Base-by-base conservation (phyloP, 2,888 invertebrate genomes). In the Oscheius sp. region DNA sequence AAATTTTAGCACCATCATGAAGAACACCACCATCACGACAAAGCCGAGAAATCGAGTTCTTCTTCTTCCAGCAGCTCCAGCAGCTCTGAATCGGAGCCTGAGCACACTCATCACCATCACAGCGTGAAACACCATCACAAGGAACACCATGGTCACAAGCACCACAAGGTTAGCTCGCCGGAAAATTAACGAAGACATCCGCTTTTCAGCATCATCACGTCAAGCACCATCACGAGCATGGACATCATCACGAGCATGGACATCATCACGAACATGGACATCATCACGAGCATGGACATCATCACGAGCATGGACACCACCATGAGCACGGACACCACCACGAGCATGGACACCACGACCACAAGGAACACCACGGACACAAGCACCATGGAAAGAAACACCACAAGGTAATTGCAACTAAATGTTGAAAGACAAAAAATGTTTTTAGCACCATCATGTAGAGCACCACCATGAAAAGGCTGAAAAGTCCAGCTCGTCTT, bases 401-500 rank as follows among this genome's bases (percentile, higher is more conserved):
- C 1, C 12, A 25, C 1, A 64, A 64, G 56, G 56, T 25, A 16
- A 56, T 2, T 13, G 3, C 5, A 3, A 6, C 56, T 27, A 23
- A 3, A 3, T 25, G 7, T 13, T 9, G n/a, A 53, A 18, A 27
- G n/a, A 23, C 2, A 23, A 23, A 23, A 25, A 23, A 46, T 46
- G 46, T 0, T 21, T 1, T 1, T 46, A 64, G 1, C 49, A 64
- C 16, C 49, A 64, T 23, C 64, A 63, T 6, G 63, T 41, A 7
- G 52, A 55, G 69, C 53, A 69, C n/a, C 69, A 69, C 29, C 56
- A 69, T 23, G 58, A 69, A 1, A 45, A 69, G 43, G 69, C 25
- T 6, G 45, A 43, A 46, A 58, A 56, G 27, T 35, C 41, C 25
- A 23, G 56, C n/a, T 56, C 56, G 12, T 70, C 69, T n/a, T 66